Evolutionary conservation across 2,888 invertebrate species (phyloP), one percentile per base, ranked within the genome.

Genomic region (Erebia ligea): DNA sequence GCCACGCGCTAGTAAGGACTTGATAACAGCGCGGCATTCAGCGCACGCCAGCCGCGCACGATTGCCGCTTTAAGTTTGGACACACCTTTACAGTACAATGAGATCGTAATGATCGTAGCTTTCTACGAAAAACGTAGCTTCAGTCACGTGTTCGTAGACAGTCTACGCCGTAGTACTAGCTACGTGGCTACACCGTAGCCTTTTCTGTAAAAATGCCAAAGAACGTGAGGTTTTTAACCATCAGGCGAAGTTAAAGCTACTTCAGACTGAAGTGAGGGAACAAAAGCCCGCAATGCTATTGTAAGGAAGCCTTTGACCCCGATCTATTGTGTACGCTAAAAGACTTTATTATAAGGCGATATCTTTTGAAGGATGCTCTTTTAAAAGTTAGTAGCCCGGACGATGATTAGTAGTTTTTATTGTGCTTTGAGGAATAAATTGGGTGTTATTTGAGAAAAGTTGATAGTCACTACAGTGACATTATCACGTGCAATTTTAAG

Each of bases 271-370:
- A 78, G 77, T 75, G 78, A 76, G 65, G 70, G 78, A 77, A 81
- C 80, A 80, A 79, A 77, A 75, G 80, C 73, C 75, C 69, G 71
- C 74, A 73, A 72, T 75, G 80, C 80, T 76, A 77, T 81, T 81
- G 80, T 80, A 76, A 78, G 79, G 76, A 72, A 77, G 73, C 79
- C 79, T 79, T 80, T 80, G 80, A 80, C 80, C 80, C 75, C 75
- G 61, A 77, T 81, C 77, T 68, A 79, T 80, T 81, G 80, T 81
- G 72, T 72, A 73, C 63, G 70, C 72, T 76, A 76, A 71, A 76
- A 75, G 72, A 76, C 75, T 73, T 76, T 73, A 73, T 76, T 75
- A 75, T 76, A 73, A 71, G 75, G 75, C 72, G 73, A 73, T 73
- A 73, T 75, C 76, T 71, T 72, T 75, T 73, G 68, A 73, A 72